Percentiles rank a stretch among this genome's conserved stretches.
phyloP scores from a whole-genome alignment of 30 jellyfish, hydroid and myxozoan genomes.

The Hydra vulgaris region DNA sequence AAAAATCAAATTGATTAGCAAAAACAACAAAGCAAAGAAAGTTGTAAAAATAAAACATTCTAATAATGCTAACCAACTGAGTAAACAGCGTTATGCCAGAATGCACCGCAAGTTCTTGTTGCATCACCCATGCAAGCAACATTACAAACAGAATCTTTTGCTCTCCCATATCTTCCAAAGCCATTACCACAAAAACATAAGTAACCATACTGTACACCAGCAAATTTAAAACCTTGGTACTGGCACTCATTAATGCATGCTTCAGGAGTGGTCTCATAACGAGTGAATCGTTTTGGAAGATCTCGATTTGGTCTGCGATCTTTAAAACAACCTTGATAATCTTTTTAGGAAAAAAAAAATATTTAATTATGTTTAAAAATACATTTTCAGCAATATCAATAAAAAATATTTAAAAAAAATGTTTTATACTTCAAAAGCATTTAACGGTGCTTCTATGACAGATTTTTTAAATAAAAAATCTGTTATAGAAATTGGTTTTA shows the following conservation, averaged over 20 bases:
- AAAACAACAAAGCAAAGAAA: background rate
- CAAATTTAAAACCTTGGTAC: slow-evolving; percentile 79
- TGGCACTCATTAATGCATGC: slow-evolving; percentile 82
- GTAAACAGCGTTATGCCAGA: slow-evolving; percentile 80
- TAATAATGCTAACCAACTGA: slow-evolving; percentile 45
- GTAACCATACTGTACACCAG: slow-evolving; percentile 86
- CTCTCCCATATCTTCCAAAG: slow-evolving; percentile 84
- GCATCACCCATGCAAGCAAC: slow-evolving; percentile 67
- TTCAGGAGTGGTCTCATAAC: slow-evolving; percentile 87
- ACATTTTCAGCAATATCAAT: no score
- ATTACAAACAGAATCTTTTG: slow-evolving; percentile 56
- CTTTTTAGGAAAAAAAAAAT: slow-evolving; percentile 16
- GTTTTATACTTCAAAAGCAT: no score
- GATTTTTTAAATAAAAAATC: no score
- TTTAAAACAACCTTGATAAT: slow-evolving; percentile 72
- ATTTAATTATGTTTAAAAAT: no score
- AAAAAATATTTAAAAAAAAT: no score
- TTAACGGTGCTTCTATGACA: no score
- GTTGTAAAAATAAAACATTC: background rate
- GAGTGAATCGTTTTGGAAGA: slow-evolving; percentile 77
- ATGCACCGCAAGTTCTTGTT: slow-evolving; percentile 74
- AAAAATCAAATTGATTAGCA: no score
- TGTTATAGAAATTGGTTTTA: no score
- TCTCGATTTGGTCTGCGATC: slow-evolving; percentile 84
- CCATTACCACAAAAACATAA: slow-evolving; percentile 91